Conservation (phyloP, 2,888 invertebrate species). For the Sphaerophoria rueppellii region DNA sequence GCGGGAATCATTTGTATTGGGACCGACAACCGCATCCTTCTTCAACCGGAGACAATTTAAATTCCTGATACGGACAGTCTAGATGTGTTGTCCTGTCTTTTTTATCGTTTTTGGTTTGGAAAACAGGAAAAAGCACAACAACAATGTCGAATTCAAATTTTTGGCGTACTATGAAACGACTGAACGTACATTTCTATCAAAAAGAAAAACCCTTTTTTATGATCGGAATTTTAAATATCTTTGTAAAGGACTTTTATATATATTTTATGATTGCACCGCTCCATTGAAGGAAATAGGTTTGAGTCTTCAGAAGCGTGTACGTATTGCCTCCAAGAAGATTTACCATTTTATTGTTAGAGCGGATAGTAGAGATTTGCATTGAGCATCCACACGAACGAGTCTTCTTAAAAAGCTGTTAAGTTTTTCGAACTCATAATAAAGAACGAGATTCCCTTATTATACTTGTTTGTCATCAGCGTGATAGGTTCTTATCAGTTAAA, state of each 20-base stretch:
- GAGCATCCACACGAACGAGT: no score
- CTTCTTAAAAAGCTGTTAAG: no score
- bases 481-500: no score
- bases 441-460: no score
- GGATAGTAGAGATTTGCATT: no score
- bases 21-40: conserved; percentile 57
- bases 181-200: neutral
- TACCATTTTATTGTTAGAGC: no score
- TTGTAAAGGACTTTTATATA: neutral
- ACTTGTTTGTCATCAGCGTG: no score
- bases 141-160: conserved; percentile 51
- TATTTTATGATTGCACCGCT: neutral
- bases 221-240: conserved; percentile 3
- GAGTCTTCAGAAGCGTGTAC: no score
- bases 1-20: conserved; percentile 69
- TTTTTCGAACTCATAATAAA: no score
- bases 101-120: conserved; percentile 21
- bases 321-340: no score
- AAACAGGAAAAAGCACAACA: conserved; percentile 45
- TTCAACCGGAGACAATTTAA: conserved; percentile 51
- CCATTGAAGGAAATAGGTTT: neutral
- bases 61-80: conserved; percentile 57
- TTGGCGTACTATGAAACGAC: conserved; percentile 44
- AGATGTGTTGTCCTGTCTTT: conserved; percentile 14
- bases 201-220: conserved; percentile 11